Evolutionary conservation across 1,140 invertebrate genomes (phyloP), one percentile per base, ranked within the genome.

Genomic region (Camponotus vicinus): DNA sequence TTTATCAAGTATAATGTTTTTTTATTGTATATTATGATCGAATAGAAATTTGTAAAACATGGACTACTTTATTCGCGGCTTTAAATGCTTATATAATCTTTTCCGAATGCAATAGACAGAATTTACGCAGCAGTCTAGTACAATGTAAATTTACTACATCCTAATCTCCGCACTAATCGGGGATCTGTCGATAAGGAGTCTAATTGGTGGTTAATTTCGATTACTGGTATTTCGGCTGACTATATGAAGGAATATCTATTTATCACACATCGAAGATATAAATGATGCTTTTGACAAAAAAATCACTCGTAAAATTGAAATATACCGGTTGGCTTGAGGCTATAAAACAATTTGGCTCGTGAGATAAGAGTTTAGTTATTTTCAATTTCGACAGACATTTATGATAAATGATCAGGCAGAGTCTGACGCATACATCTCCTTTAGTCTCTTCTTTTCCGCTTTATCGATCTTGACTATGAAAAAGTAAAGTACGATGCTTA

Each of bases 271-370:
- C 13, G 3, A 27, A 83, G 55, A 49, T 63, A 45, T 42, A 32
- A 73, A 42, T 61, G 57, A 73, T 27, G 32, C n/a, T 15, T 75
- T 32, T 15, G 55, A 83, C 55, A 45, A 83, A 27, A 27, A 27
- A 27, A 83, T 83, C 40, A 45, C n/a, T 37, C 32, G 27, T 45
- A 61, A 83, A 73, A 83, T 83, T 83, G 55, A 83, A 83, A 75
- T 57, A 59, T 57, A 34, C 27, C 40, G 8, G 15, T 59, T 45
- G 55, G 55, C 79, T 55, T 37, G 69, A 27, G 57, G 69, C 69
- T 71, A 57, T 11, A 21, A 34, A 42, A 69, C 55, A 70, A 37
- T 61, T 80, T 15, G 37, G 11, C 18, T 71, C 21, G 69, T 8
- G 40, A 32, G 42, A 83, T 83, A 83, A 73, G 61, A 83, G 73